Percentiles rank a stretch among this genome's conserved stretches.
Conservation (phyloP, 2,113 vertebrate species). For the Myrmecobius fasciatus region DNA sequence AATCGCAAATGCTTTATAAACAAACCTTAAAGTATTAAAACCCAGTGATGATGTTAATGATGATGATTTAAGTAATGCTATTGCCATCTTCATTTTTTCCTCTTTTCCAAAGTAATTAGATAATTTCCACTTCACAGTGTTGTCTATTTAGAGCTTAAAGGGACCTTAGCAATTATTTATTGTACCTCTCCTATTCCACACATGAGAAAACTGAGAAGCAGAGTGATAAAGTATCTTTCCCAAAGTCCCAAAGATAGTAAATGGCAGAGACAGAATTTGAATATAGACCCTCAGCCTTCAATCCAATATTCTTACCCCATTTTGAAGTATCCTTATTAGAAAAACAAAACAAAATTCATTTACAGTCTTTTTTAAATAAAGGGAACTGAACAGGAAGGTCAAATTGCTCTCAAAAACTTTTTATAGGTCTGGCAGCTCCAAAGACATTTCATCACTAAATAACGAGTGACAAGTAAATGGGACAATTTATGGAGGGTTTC, state of each 20-base stretch:
- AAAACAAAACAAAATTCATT: slow-evolving; percentile 50
- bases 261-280: neutral
- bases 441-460: slow-evolving; percentile 72
- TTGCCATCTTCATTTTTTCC: neutral
- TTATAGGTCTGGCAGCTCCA: slow-evolving; percentile 71
- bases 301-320: slow-evolving; percentile 18
- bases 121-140: neutral
- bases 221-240: neutral
- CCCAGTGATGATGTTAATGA: neutral
- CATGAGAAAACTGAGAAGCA: neutral
- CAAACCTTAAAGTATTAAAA: neutral
- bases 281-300: neutral
- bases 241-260: neutral
- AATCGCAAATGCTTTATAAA: neutral
- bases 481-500: slow-evolving; percentile 65
- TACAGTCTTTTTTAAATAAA: slow-evolving; percentile 68
- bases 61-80: slow-evolving; percentile 5
- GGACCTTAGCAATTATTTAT: neutral
- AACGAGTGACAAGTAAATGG: slow-evolving; percentile 58
- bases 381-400: slow-evolving; percentile 64
- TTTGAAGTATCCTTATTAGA: slow-evolving; percentile 61
- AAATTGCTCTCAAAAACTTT: slow-evolving; percentile 75
- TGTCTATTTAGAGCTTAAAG: neutral
- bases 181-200: neutral
- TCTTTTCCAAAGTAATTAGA: neutral